phyloP scores from a whole-genome alignment of 2,113 vertebrate genomes.

The Mobula birostris region DNA sequence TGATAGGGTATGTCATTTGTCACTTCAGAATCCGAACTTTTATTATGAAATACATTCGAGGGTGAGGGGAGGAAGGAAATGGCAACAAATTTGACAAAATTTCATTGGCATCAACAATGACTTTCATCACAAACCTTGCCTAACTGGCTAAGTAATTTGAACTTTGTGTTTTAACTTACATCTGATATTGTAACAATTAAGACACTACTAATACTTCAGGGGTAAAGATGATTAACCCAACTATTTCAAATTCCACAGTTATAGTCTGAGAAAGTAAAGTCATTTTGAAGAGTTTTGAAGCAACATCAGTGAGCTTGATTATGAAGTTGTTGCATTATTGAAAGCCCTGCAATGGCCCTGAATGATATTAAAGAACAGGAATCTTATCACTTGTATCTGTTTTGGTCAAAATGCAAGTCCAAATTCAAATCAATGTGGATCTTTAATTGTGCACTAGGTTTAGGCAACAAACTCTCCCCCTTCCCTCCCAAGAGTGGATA shows the following conservation, averaged over 20 bases:
- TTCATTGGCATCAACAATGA: no score
- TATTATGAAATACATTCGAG: not conserved
- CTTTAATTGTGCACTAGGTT: not conserved
- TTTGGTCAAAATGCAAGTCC: not conserved
- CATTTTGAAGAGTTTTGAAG: not conserved
- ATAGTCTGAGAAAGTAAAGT: not conserved
- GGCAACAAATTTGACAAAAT: not conserved
- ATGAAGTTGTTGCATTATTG: not conserved
- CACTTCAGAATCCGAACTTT: no score
- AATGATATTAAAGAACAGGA: not conserved
- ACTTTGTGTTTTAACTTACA: no score
- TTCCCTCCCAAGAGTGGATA: not conserved
- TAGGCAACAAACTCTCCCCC: not conserved
- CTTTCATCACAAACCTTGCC: no score
- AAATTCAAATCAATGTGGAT: not conserved
- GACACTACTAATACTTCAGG: not conserved
- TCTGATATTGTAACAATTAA: not conserved
- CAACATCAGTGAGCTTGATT: not conserved
- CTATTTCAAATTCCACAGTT: not conserved
- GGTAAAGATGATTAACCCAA: not conserved
- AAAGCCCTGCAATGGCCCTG: not conserved
- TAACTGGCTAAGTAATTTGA: no score
- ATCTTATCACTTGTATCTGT: not conserved
- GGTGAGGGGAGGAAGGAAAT: not conserved
- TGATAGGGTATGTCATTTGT: not conserved